phyloP scores from a whole-genome alignment of 2,113 vertebrate genomes.

The Chlamydotis undulata region DNA sequence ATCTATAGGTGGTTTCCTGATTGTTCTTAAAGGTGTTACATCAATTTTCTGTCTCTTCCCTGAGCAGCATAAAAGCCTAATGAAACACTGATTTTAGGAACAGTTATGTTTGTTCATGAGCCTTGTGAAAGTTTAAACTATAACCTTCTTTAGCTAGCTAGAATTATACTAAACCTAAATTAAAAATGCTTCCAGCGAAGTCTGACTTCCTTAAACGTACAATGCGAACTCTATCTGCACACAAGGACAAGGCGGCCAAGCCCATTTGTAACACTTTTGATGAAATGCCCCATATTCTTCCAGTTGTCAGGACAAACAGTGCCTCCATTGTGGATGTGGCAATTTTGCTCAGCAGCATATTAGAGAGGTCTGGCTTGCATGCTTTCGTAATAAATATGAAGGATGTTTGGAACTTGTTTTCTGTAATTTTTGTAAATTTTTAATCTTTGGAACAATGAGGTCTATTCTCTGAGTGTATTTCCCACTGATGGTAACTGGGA shows the following conservation, averaged over 20 bases:
- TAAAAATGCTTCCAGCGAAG: neutral
- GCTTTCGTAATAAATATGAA: neutral
- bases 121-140: neutral
- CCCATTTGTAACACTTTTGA: neutral
- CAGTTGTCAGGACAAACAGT: neutral
- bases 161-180: neutral
- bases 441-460: neutral
- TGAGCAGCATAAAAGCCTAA: neutral
- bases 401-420: conserved; percentile 18
- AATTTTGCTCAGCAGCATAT: neutral
- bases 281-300: neutral
- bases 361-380: neutral
- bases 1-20: neutral
- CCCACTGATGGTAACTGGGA: conserved; percentile 10
- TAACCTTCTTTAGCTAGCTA: neutral
- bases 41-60: neutral
- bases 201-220: neutral
- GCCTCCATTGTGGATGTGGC: neutral
- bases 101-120: neutral
- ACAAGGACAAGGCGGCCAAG: neutral
- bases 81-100: neutral
- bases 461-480: neutral
- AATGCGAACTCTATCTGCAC: neutral
- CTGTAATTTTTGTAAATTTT: conserved; percentile 28
- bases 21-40: neutral